Conservation (phyloP, 2,888 invertebrate species). For the Chaitophorus viminalis region DNA sequence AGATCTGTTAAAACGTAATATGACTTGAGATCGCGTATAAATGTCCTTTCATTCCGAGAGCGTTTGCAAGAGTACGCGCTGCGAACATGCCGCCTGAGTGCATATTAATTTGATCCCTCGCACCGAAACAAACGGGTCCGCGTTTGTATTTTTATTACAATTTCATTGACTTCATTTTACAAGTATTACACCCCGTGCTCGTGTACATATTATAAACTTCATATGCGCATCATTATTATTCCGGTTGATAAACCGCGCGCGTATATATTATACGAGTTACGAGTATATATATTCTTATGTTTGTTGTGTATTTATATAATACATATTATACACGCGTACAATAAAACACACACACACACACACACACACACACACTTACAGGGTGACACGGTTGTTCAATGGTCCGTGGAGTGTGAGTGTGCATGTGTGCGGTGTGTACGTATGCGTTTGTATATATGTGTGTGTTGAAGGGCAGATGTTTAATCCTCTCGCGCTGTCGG, state of each 20-base stretch:
- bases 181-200: not conserved
- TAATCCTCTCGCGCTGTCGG: constrained; percentile 53
- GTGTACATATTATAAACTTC: not conserved
- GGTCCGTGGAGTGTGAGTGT: constrained; percentile 35
- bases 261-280: not conserved
- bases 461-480: constrained; percentile 59
- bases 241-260: constrained; percentile 30
- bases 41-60: not conserved
- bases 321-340: not conserved
- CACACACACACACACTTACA: constrained; percentile 1
- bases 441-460: not conserved
- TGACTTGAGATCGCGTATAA: no score
- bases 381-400: constrained; percentile 57
- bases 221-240: constrained; percentile 45
- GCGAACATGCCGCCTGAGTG: not conserved
- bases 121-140: not conserved
- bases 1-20: no score
- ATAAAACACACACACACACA: not conserved
- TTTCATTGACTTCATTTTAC: constrained; percentile 34
- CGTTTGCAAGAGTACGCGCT: not conserved
- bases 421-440: not conserved
- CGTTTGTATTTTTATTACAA: constrained; percentile 8
- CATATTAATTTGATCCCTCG: not conserved
- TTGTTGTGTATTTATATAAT: not conserved
- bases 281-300: not conserved